phyloP scores from a whole-genome alignment of 2,797 vertebrate genomes.

The Basileuterus tristriatus region DNA sequence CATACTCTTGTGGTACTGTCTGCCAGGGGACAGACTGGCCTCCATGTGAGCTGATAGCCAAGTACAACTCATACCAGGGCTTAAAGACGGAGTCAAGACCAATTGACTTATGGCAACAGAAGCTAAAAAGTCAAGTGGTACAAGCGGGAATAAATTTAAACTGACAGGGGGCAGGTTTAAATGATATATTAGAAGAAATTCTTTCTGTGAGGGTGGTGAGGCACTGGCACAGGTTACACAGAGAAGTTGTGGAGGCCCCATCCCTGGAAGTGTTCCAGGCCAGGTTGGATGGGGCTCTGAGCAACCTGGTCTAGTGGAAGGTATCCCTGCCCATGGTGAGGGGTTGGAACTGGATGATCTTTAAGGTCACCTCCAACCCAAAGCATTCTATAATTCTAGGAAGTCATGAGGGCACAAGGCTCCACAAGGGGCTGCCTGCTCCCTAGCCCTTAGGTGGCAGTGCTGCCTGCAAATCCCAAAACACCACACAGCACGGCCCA shows the following conservation, averaged over 20 bases:
- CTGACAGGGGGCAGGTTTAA: background rate
- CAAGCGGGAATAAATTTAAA: background rate
- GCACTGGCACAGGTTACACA: background rate
- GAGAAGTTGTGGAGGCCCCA: background rate
- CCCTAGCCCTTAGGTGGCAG: background rate
- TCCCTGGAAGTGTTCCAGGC: background rate
- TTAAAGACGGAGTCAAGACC: background rate
- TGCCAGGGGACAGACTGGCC: background rate
- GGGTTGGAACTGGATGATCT: background rate
- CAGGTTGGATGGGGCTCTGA: background rate
- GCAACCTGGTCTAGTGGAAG: background rate
- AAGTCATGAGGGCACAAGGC: background rate
- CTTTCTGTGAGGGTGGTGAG: background rate
- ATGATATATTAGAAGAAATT: background rate
- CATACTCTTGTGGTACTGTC: fast-evolving
- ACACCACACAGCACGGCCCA: fast-evolving
- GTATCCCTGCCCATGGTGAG: too few relatives aligned
- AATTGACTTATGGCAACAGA: fast-evolving
- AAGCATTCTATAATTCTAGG: background rate
- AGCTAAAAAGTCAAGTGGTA: background rate
- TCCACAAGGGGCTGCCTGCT: background rate
- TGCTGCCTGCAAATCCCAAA: background rate
- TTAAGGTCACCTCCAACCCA: background rate
- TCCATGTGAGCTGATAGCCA: background rate
- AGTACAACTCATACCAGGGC: background rate